phyloP scores from a whole-genome alignment of 2,113 vertebrate species.

The Falco punctatus region DNA sequence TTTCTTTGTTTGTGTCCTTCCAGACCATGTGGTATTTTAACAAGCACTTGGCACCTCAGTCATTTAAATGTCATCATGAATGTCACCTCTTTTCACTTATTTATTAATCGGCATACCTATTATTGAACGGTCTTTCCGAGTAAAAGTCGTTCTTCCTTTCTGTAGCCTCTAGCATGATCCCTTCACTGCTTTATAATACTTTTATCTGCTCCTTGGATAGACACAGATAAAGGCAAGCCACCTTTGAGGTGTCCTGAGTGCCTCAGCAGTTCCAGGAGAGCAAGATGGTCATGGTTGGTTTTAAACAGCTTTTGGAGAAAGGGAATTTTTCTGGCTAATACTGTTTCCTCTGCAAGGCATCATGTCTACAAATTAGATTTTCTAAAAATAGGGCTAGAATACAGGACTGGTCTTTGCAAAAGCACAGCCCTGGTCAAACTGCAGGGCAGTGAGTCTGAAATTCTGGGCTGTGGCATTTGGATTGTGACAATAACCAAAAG shows the following conservation, averaged over 20 bases:
- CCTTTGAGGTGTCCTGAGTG: neutral
- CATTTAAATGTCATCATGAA: slow-evolving; percentile 60
- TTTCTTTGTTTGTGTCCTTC: slow-evolving; percentile 40
- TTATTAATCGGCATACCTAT: slow-evolving; percentile 26
- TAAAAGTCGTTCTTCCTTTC: neutral
- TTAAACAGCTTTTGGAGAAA: neutral
- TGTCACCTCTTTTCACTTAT: slow-evolving; percentile 52
- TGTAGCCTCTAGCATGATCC: neutral
- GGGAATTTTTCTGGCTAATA: neutral
- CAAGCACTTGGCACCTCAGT: slow-evolving; percentile 30
- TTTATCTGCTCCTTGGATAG: neutral
- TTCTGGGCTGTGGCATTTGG: neutral
- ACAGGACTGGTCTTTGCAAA: neutral
- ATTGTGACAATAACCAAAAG: neutral
- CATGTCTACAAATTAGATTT: neutral
- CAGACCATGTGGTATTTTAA: slow-evolving; percentile 31
- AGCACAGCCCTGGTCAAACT: neutral
- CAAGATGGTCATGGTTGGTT: neutral
- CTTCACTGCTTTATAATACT: neutral
- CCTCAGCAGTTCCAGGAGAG: neutral
- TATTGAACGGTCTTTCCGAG: slow-evolving; percentile 21
- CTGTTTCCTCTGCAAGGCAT: neutral
- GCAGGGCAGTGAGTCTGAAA: neutral
- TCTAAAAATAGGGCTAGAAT: neutral
- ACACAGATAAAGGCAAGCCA: neutral